These are phyloP conservation scores for Cryptophagus acutangulus DNA, from an alignment of 2,888 invertebrate genomes.

Conservation along the genomic window DNA sequence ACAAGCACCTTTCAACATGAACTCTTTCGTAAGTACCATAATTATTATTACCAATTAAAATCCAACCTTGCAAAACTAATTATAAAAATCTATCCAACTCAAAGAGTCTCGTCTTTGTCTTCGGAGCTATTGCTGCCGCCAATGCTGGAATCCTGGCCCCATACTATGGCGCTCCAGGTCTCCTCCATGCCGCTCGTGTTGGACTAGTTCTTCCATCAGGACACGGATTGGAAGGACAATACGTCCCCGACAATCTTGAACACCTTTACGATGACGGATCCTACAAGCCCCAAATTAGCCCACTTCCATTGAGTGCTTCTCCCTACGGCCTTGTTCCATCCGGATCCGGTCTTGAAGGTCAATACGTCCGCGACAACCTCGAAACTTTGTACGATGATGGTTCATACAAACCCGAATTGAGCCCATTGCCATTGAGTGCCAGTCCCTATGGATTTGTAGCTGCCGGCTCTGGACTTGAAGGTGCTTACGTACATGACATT, in stretches of 20 bases:
- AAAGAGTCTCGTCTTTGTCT: constrained; percentile 23
- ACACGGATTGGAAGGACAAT: constrained; percentile 36
- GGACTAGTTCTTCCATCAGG: constrained; percentile 30
- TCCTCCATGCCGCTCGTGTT: constrained; percentile 18
- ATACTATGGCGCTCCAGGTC: constrained; percentile 6
- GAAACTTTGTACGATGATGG: constrained; percentile 38
- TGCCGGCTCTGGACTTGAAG: constrained; percentile 34
- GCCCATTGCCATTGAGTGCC: constrained; percentile 25
- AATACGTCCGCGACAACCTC: constrained; percentile 27
- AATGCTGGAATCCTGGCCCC: constrained; percentile 26
- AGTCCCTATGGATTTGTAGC: constrained; percentile 32
- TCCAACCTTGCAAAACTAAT: not conserved
- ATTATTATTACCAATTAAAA: constrained; percentile 15
- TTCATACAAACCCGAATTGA: constrained; percentile 36
- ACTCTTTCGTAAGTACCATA: constrained; percentile 26
- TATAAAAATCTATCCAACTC: constrained; percentile 3
- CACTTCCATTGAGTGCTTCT: constrained; percentile 14
- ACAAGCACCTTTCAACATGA: constrained; percentile 26
- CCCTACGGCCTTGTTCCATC: constrained; percentile 22
- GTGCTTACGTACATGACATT: constrained; percentile 29
- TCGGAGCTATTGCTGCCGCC: constrained; percentile 27
- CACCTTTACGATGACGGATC: constrained; percentile 39
- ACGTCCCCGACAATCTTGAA: constrained; percentile 34
- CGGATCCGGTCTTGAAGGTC: constrained; percentile 34
- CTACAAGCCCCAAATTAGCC: constrained; percentile 29